These are phyloP conservation scores for Mellilla xanthometata DNA, from an alignment of 2,888 invertebrate species.

Conservation along the genomic window DNA sequence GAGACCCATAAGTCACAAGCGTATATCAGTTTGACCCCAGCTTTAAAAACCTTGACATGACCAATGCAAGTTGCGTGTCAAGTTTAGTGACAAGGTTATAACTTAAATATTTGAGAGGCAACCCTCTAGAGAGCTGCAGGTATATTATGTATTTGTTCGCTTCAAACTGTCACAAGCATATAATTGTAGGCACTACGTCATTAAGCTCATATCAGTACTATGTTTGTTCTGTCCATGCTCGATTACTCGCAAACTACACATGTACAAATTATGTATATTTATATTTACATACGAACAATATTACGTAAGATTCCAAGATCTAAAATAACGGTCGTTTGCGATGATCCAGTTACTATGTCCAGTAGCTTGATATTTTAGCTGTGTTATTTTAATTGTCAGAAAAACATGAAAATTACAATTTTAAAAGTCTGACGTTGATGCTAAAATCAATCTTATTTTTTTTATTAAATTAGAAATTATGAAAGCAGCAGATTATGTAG, in stretches of 20 bases:
- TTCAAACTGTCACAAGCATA: constrained; percentile 74
- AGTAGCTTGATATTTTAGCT: background rate
- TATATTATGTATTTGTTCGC: constrained; percentile 38
- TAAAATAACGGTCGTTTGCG: constrained; percentile 36
- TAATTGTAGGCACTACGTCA: constrained; percentile 85
- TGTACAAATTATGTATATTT: constrained; percentile 68
- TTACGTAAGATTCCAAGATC: constrained; percentile 41
- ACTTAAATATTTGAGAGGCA: constrained; percentile 13
- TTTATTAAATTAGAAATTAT: too few relatives aligned
- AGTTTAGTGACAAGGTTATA: constrained; percentile 17
- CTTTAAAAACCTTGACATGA: constrained; percentile 1
- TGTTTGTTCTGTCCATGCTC: constrained; percentile 74
- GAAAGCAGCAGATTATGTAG: too few relatives aligned
- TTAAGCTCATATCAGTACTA: constrained; percentile 86
- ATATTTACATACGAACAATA: constrained; percentile 57
- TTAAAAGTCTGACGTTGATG: too few relatives aligned
- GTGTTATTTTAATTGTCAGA: too few relatives aligned
- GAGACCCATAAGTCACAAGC: too few relatives aligned
- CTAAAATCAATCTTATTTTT: too few relatives aligned
- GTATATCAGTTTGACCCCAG: too few relatives aligned
- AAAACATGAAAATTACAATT: too few relatives aligned
- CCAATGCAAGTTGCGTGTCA: constrained; percentile 2
- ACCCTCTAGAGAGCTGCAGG: constrained; percentile 19
- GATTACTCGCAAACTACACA: constrained; percentile 71
- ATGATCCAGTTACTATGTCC: constrained; percentile 13